Conservation (phyloP, 2,113 vertebrate species). For the Origma solitaria region DNA sequence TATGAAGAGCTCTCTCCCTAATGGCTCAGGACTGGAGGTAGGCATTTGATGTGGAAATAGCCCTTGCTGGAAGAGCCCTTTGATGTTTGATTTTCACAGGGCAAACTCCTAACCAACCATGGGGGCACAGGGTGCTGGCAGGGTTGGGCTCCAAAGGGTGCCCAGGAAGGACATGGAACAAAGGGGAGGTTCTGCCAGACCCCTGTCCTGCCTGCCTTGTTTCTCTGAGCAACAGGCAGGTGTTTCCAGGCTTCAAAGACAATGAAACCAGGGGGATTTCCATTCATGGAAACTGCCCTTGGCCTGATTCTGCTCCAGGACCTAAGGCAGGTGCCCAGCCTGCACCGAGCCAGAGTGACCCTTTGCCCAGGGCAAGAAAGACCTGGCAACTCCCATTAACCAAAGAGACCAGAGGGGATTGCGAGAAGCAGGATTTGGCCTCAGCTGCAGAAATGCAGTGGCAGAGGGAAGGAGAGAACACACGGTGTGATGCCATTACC, state of each 20-base stretch:
- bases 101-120: not conserved
- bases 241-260: not conserved
- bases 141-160: not conserved
- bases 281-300: not conserved
- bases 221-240: not conserved
- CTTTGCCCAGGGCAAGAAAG: not conserved
- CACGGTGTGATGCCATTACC: not conserved
- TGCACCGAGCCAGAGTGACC: not conserved
- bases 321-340: not conserved
- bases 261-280: not conserved
- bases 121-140: not conserved
- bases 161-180: not conserved
- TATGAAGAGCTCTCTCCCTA: not conserved
- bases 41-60: conserved; percentile 48
- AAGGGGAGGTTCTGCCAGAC: not conserved
- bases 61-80: conserved; percentile 15
- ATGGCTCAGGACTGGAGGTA: conserved; percentile 20
- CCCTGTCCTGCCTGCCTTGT: not conserved
- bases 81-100: conserved; percentile 10
- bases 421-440: not conserved
- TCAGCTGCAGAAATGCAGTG: not conserved
- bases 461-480: not conserved
- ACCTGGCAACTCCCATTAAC: not conserved
- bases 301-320: not conserved
- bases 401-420: not conserved